These are phyloP conservation scores for Rhyacophila brunnea DNA, from an alignment of 1,140 invertebrate species.

Conservation along the genomic window DNA sequence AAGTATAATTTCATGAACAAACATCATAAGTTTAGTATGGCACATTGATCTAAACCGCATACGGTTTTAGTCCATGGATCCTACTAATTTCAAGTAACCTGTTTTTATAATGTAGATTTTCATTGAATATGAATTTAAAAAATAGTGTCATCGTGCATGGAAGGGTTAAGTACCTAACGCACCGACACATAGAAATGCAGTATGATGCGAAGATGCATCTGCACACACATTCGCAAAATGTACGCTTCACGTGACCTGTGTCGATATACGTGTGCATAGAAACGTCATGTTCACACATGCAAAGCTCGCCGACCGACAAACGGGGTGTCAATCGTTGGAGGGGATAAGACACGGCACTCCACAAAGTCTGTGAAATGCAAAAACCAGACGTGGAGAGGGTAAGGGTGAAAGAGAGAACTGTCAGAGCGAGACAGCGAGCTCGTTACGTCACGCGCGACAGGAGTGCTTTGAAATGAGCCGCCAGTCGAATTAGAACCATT, in stretches of 20 bases:
- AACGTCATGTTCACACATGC: constrained; percentile 6
- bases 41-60: no score
- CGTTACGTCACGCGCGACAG: constrained; percentile 24
- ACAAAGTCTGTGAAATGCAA: constrained; percentile 30
- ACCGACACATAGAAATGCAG: no score
- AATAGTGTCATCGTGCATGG: no score
- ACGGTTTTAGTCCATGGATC: no score
- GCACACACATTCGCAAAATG: neutral
- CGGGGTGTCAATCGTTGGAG: constrained; percentile 54
- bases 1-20: no score
- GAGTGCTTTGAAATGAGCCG: constrained; percentile 25
- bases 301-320: constrained; percentile 39
- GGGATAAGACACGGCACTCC: constrained; percentile 46
- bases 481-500: constrained; percentile 21
- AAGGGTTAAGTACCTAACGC: no score
- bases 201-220: neutral
- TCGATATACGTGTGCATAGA: neutral
- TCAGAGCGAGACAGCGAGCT: neutral
- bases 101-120: no score
- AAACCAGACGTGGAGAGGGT: constrained; percentile 20
- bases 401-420: constrained; percentile 4
- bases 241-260: neutral
- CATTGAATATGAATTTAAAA: no score
- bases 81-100: no score
- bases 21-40: no score